Evolutionary conservation across 2,113 vertebrate genomes (phyloP).

Genomic region (Macrotis lagotis): DNA sequence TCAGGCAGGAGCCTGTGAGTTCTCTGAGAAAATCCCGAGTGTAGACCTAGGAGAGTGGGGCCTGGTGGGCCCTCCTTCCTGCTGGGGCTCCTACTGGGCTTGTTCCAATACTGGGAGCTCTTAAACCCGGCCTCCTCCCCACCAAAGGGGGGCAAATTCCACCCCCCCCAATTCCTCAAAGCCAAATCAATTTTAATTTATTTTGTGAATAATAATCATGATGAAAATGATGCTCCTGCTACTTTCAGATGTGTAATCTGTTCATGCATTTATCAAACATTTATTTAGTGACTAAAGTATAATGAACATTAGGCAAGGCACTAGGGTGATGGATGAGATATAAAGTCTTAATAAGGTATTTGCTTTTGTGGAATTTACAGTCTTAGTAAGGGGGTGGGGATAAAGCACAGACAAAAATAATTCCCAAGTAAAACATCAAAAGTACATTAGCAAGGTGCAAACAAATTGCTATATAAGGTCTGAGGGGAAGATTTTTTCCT

Average conservation of each 20-base stretch:
- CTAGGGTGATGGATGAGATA: neutral
- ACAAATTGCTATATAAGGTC: neutral
- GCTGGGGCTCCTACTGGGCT: neutral
- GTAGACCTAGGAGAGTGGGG: neutral
- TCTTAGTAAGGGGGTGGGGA: neutral
- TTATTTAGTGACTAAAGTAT: neutral
- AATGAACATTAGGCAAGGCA: neutral
- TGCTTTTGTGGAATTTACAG: neutral
- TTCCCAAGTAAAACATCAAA: neutral
- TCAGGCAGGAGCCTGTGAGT: neutral
- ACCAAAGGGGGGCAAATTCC: neutral
- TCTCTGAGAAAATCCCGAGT: neutral
- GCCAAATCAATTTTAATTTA: neutral
- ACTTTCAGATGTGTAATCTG: neutral
- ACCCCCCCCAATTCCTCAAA: neutral
- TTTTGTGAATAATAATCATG: neutral
- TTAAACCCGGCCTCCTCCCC: neutral
- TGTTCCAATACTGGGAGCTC: neutral
- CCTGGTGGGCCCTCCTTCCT: neutral
- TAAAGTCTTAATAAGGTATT: neutral
- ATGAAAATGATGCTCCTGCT: neutral
- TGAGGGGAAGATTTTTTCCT: neutral
- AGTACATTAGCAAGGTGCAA: neutral
- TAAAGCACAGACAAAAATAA: neutral
- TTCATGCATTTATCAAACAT: neutral